phyloP scores from a whole-genome alignment of 2,797 vertebrate genomes.

The Epinephelus awoara region DNA sequence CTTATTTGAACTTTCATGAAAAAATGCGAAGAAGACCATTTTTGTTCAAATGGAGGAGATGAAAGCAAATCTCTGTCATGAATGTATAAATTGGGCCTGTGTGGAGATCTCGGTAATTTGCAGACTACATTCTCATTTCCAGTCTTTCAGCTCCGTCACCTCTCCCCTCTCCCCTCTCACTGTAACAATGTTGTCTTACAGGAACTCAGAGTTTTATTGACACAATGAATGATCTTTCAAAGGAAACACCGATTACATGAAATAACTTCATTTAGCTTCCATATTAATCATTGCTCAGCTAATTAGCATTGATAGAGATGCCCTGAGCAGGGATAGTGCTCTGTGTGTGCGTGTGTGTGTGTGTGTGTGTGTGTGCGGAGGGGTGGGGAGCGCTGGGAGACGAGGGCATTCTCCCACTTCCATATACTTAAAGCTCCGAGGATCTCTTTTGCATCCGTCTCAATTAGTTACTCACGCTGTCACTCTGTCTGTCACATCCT shows the following conservation, averaged over 20 bases:
- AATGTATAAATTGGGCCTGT: constrained; percentile 51
- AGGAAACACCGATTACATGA: constrained; percentile 91
- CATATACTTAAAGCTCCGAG: constrained; percentile 78
- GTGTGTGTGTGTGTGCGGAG: constrained; percentile 26
- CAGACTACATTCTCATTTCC: constrained; percentile 31
- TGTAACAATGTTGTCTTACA: constrained; percentile 88
- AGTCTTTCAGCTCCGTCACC: constrained; percentile 52
- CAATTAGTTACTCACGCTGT: constrained; percentile 85
- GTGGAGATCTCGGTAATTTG: constrained; percentile 45
- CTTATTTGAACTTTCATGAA: constrained; percentile 21
- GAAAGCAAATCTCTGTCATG: constrained; percentile 53
- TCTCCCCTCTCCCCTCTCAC: constrained; percentile 52
- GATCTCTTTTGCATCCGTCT: constrained; percentile 78
- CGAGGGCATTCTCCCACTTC: constrained; percentile 70
- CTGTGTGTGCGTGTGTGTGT: background rate
- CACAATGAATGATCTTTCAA: constrained; percentile 91
- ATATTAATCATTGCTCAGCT: constrained; percentile 92
- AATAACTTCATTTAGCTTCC: constrained; percentile 92
- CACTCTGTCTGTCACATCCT: constrained; percentile 83
- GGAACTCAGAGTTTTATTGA: constrained; percentile 92
- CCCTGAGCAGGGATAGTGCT: constrained; percentile 79
- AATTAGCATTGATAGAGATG: constrained; percentile 90
- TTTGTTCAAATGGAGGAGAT: constrained; percentile 48
- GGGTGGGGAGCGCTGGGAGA: constrained; percentile 47
- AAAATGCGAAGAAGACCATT: constrained; percentile 15